Evolutionary conservation across 1,140 invertebrate species (phyloP), one percentile per base, ranked within the genome.

Genomic region (Pararge aegeria): DNA sequence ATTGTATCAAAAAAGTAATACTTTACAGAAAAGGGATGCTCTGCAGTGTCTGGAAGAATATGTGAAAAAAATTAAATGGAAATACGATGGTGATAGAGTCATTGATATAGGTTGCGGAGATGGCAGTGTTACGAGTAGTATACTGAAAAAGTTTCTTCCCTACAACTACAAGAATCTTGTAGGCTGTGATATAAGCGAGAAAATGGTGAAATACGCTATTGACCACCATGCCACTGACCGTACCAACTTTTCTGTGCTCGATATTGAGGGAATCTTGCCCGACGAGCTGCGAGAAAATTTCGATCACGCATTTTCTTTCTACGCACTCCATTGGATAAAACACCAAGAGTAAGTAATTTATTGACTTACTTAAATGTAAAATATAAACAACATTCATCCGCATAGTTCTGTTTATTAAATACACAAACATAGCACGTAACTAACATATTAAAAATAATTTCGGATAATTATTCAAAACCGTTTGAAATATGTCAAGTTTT

Each of bases 31-130:
- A 34, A 90, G 91, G 4, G 95, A 95, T 73, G 93, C 94, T 0
- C 72, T 90, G 0, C 90, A 93, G 24, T 91, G 95, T 1, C 79
- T 96, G 16, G 90, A 94, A 24, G 93, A 95, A 71, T 95, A 93
- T 72, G 80, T 90, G 1, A 82, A 83, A 2, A 86, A 90, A 37
- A 90, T 94, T 12, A 83, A 91, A 61, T 94, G 94, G 93, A 88
- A 89, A 46, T 69, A 80, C 4, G 83, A 88, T 20, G 90, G 90
- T 1, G 82, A 83, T 24, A 90, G 89, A 38, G 83, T 95, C 0
- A 84, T 97, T 55, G 96, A 97, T 70, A 92, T 97, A 12, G 96
- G 96, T 0, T 96, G 94, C 51, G 96, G 95, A 0, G 94, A 95
- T 13, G 96, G 95, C 0, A 91, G 93, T 65, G 93, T 96, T 5